Percentiles rank a stretch among this genome's conserved stretches.
These are phyloP conservation scores for Melanerpes aurifrons DNA, from an alignment of 2,113 vertebrate genomes.

Conservation along the genomic window DNA sequence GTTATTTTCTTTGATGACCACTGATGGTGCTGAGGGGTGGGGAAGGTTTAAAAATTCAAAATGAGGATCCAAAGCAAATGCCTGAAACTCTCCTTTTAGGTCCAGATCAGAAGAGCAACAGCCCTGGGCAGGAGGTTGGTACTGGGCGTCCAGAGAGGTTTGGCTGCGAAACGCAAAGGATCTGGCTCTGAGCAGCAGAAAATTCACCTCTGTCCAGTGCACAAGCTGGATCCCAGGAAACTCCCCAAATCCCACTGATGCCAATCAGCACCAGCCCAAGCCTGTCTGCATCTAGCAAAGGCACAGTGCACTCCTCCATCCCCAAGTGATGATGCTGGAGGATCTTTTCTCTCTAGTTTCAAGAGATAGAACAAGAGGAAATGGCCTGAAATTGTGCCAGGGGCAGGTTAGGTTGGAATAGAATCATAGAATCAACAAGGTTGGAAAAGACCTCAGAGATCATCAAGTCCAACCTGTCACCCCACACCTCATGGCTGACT, in stretches of 20 bases:
- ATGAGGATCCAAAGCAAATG: neutral
- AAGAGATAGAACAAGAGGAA: too few species aligned
- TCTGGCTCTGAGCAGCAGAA: accelerated
- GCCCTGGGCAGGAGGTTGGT: neutral
- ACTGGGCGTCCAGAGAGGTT: accelerated
- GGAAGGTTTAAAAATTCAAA: neutral
- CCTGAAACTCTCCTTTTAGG: neutral
- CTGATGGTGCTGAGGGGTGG: neutral
- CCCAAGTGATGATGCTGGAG: neutral
- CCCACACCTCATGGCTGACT: too few species aligned
- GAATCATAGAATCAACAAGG: too few species aligned
- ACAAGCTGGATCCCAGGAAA: neutral
- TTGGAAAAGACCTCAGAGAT: too few species aligned
- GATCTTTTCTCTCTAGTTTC: too few species aligned
- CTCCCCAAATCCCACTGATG: neutral
- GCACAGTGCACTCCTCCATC: neutral
- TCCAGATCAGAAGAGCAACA: neutral
- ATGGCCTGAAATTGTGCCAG: too few species aligned
- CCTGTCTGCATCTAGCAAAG: neutral
- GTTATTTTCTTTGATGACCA: constrained; percentile 30
- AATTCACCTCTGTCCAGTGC: neutral
- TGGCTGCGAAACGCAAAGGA: neutral
- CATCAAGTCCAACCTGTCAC: too few species aligned
- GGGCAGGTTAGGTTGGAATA: too few species aligned
- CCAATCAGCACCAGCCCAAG: neutral